Evolutionary conservation across 1,140 invertebrate genomes (phyloP).

Genomic region (Aphelenchoides fujianensis): DNA sequence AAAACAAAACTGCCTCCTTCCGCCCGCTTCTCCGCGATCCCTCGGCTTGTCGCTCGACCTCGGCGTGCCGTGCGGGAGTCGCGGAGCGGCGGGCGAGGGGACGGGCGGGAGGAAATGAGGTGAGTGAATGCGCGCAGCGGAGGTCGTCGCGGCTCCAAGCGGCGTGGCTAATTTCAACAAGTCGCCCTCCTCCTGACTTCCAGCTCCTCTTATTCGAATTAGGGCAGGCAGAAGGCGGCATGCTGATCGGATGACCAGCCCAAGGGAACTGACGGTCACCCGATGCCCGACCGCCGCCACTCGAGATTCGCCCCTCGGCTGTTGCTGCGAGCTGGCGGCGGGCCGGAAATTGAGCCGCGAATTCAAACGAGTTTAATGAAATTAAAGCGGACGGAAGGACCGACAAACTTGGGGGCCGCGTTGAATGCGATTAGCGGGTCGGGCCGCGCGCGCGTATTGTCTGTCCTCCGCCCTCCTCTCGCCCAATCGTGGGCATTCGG

Average conservation of each 20-base stretch:
- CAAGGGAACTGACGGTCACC: not conserved
- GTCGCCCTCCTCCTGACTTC: no score
- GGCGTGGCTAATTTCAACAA: not conserved
- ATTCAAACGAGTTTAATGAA: constrained; percentile 6
- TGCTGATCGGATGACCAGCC: not conserved
- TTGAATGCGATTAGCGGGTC: not conserved
- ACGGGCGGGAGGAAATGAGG: not conserved
- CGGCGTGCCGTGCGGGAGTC: not conserved
- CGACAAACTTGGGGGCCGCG: not conserved
- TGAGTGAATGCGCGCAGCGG: not conserved
- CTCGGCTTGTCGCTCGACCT: not conserved
- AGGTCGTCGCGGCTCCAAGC: constrained; percentile 4
- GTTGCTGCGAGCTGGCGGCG: not conserved
- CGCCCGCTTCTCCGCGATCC: no score
- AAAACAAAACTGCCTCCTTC: constrained; percentile 1
- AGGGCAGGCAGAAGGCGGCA: not conserved
- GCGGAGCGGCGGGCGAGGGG: no score
- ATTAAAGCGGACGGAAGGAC: no score
- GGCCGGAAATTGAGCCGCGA: not conserved
- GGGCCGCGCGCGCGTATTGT: not conserved
- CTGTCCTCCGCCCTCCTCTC: no score
- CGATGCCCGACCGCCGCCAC: no score
- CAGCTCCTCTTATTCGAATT: not conserved
- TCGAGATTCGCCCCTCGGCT: not conserved
- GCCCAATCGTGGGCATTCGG: not conserved